Percentiles rank a stretch among this genome's conserved stretches.
phyloP scores from a whole-genome alignment of 2,113 vertebrate genomes.

The Colistium nudipinnis region DNA sequence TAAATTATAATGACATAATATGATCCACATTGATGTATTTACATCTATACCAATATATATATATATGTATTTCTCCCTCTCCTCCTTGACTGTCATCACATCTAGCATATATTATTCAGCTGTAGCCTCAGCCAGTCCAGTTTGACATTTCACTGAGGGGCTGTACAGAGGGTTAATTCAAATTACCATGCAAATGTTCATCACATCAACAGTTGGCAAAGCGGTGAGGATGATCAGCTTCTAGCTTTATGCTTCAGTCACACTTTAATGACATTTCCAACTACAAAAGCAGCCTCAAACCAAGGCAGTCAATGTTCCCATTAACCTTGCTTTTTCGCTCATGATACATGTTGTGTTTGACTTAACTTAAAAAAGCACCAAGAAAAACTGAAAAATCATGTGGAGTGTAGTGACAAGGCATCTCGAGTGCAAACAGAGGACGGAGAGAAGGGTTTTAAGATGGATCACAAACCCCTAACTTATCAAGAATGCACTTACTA shows the following conservation, averaged over 20 bases:
- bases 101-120: not conserved
- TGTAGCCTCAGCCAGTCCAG: not conserved
- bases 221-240: not conserved
- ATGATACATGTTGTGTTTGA: not conserved
- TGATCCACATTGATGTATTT: not conserved
- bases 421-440: too few relatives aligned
- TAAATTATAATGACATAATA: too few relatives aligned
- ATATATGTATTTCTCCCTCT: not conserved
- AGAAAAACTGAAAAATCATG: not conserved
- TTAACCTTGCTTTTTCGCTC: not conserved
- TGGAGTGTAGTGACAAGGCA: too few relatives aligned
- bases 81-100: not conserved
- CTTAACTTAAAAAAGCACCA: not conserved
- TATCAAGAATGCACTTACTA: too few relatives aligned
- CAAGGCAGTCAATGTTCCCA: not conserved
- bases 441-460: not conserved
- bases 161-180: not conserved
- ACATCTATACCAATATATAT: not conserved
- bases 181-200: not conserved
- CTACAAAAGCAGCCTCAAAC: not conserved
- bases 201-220: slow-evolving; percentile 5
- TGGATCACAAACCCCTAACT: not conserved
- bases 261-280: not conserved
- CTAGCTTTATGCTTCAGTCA: not conserved
- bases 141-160: not conserved